Evolutionary conservation across 2,113 vertebrate genomes (phyloP).

Genomic region (Entelurus aequoreus): DNA sequence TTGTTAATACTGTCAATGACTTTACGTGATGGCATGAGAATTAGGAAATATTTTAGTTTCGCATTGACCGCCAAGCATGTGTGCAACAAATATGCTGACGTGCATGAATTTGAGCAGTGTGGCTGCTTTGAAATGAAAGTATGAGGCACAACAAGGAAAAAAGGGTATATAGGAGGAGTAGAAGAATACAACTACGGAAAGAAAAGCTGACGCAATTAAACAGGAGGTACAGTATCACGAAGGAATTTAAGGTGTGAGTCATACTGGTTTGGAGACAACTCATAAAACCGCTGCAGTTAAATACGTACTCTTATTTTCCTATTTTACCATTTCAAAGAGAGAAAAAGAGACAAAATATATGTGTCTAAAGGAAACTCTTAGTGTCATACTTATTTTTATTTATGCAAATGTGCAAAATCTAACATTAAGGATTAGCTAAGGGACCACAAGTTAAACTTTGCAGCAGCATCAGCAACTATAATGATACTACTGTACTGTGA

Average conservation of each 20-base stretch:
- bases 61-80: constrained; percentile 14
- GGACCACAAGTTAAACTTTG: neutral
- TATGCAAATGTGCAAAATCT: neutral
- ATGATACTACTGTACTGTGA: neutral
- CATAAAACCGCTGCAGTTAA: constrained; percentile 56
- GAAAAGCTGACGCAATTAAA: constrained; percentile 26
- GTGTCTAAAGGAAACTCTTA: constrained; percentile 32
- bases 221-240: constrained; percentile 5
- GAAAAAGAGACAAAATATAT: constrained; percentile 17
- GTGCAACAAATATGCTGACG: neutral
- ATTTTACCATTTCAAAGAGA: constrained; percentile 32
- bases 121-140: neutral
- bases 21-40: neutral
- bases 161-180: neutral
- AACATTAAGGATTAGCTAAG: neutral
- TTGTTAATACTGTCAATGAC: constrained; percentile 42
- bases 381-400: neutral
- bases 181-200: neutral
- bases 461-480: neutral
- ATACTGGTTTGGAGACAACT: constrained; percentile 55
- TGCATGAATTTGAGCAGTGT: neutral
- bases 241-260: constrained; percentile 59
- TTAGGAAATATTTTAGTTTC: constrained; percentile 17
- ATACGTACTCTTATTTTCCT: constrained; percentile 37
- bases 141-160: neutral